Conservation (phyloP, 2,113 vertebrate genomes). For the Macrotis lagotis region DNA sequence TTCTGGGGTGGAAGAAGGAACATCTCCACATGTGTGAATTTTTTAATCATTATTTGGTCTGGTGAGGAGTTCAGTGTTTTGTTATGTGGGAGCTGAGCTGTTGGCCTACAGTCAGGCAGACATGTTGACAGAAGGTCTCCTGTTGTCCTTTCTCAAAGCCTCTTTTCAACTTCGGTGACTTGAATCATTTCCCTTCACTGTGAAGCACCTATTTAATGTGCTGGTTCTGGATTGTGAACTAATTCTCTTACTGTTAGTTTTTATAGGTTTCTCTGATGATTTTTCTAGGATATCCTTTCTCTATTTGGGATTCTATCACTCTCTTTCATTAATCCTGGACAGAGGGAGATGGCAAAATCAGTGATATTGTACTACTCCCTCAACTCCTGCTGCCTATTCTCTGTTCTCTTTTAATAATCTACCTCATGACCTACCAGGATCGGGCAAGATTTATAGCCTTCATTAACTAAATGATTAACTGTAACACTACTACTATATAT, state of each 20-base stretch:
- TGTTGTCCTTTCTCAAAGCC: neutral
- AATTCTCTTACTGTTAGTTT: neutral
- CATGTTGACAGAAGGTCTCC: neutral
- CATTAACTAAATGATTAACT: neutral
- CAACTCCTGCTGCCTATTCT: neutral
- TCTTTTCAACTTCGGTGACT: neutral
- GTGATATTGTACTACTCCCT: neutral
- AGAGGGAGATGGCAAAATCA: neutral
- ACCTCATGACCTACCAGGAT: neutral
- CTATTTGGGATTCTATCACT: neutral
- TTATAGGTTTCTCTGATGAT: neutral
- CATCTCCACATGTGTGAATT: neutral
- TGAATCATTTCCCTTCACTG: neutral
- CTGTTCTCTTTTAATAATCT: neutral
- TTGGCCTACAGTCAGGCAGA: neutral
- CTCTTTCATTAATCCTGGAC: neutral
- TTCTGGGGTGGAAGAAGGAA: no score
- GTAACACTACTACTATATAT: neutral
- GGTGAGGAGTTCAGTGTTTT: neutral
- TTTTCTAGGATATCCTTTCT: neutral
- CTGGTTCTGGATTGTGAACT: neutral
- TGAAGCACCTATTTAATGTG: neutral
- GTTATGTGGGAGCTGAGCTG: no score
- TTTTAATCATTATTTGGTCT: neutral
- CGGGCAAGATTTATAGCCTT: neutral